Evolutionary conservation across 2,888 invertebrate genomes (phyloP), one percentile per base, ranked within the genome.

Genomic region (Physocephala rufipes): DNA sequence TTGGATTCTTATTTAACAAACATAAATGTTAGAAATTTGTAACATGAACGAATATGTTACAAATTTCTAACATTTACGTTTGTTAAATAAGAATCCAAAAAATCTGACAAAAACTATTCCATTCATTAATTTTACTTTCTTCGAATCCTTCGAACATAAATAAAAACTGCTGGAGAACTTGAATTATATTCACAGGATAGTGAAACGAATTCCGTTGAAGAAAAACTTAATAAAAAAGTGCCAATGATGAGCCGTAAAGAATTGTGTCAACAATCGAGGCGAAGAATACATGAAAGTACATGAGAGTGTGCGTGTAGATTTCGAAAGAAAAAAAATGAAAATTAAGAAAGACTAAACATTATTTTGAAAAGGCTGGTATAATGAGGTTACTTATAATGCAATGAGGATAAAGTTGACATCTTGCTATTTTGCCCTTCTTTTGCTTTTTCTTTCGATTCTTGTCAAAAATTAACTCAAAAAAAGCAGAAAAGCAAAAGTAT

Each of bases 261-360:
- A 55, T 21, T 53, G n/a, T n/a, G 5, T 16, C n/a, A 19, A 49
- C 49, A 49, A 49, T 49, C 13, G 19, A 12, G 19, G 13, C n/a
- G n/a, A 49, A 19, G 4, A 49, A 49, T 1, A 49, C 16, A 49
- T 49, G 4, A 53, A 51, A 51, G 16, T 1, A 2, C 2, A 21
- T 1, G 53, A 53, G 24, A 36, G 36, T 36, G 4, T 36, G 9
- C 36, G 36, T 36, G 9, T n/a, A 36, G 4, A 36, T 36, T 36
- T 36, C 36, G 9, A 58, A 26, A 28, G 28, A 58, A 58, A 58
- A 15, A 24, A 28, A 24, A 15, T 28, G 15, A 12, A 28, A 1
- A 58, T 58, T 58, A 58, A 28, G 58, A 58, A 58, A 58, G 58
- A 16, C 24, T 36, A 36, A 36, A 7, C 28, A 26, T 58, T 24